A percentile compares a stretch with the other conserved stretches of the same genome.
Evolutionary conservation across 2,797 vertebrate genomes (phyloP).

Genomic region (Phataginus tetradactyla): DNA sequence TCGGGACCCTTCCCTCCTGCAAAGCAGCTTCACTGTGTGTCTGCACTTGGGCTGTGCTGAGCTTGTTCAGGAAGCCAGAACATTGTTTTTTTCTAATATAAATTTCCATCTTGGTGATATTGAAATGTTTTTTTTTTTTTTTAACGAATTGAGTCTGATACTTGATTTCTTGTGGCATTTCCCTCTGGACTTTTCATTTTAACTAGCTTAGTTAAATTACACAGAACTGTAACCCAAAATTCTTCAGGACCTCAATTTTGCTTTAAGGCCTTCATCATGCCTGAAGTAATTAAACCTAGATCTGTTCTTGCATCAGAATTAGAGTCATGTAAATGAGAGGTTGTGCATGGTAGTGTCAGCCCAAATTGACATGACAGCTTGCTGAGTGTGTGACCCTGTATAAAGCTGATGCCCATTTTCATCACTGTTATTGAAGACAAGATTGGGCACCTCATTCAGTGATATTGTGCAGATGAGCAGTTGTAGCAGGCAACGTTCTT

Average conservation of each 20-base stretch:
- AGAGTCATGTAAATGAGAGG: not conserved
- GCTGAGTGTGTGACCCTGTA: not conserved
- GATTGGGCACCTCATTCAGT: not conserved
- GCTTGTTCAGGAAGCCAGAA: not conserved
- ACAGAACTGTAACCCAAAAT: not conserved
- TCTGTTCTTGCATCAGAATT: not conserved
- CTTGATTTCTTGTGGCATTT: not conserved
- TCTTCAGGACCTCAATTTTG: not conserved
- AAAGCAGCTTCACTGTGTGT: not conserved
- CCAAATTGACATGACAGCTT: not conserved
- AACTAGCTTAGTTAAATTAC: not conserved
- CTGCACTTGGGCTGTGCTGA: not conserved
- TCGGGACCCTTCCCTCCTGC: not conserved
- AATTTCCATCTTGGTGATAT: not conserved
- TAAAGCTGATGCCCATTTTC: not conserved
- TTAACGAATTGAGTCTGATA: not conserved
- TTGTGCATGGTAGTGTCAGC: not conserved
- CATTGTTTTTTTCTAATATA: not conserved
- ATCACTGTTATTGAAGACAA: not conserved
- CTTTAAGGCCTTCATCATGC: not conserved
- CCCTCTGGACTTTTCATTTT: not conserved
- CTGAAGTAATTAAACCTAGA: not conserved
- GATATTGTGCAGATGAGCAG: not conserved
- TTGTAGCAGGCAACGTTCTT: not conserved
- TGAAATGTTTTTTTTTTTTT: not conserved